A percentile compares a stretch with the other conserved stretches of the same genome.
These are phyloP conservation scores for Sweltsa coloradensis DNA, from an alignment of 1,140 invertebrate genomes.

Conservation along the genomic window DNA sequence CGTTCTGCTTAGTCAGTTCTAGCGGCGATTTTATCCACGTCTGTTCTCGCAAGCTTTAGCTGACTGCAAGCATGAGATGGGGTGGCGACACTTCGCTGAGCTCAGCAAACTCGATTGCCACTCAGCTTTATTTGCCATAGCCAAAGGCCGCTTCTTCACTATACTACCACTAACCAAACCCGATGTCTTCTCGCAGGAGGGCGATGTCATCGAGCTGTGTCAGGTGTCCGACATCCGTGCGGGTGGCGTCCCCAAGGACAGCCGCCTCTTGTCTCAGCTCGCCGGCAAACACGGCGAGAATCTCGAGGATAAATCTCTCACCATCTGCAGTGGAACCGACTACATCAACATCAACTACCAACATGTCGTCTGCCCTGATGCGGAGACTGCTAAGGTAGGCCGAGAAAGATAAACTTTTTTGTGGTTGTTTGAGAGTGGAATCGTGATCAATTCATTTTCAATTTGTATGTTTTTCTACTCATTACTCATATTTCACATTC, in stretches of 20 bases:
- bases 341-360: conserved; percentile 53
- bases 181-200: conserved; percentile 34
- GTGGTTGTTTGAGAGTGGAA: background rate
- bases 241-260: conserved; percentile 34
- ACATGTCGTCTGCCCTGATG: conserved; percentile 45
- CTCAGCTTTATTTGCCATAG: no score
- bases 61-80: no score
- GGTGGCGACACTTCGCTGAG: no score
- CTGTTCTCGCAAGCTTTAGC: no score
- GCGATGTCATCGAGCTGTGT: conserved; percentile 43
- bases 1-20: no score
- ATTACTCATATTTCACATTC: background rate
- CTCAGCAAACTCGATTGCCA: no score
- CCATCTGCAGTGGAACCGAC: conserved; percentile 53
- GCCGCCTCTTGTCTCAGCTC: conserved; percentile 33
- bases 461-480: background rate
- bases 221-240: conserved; percentile 45
- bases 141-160: no score
- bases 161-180: no score
- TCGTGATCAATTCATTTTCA: background rate
- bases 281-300: conserved; percentile 30
- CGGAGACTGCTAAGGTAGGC: conserved; percentile 41
- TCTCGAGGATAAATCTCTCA: conserved; percentile 46
- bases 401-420: background rate
- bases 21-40: no score